A percentile compares a stretch with the other conserved stretches of the same genome.
Evolutionary conservation across 2,888 invertebrate genomes (phyloP).

Genomic region (Andrena dorsata): DNA sequence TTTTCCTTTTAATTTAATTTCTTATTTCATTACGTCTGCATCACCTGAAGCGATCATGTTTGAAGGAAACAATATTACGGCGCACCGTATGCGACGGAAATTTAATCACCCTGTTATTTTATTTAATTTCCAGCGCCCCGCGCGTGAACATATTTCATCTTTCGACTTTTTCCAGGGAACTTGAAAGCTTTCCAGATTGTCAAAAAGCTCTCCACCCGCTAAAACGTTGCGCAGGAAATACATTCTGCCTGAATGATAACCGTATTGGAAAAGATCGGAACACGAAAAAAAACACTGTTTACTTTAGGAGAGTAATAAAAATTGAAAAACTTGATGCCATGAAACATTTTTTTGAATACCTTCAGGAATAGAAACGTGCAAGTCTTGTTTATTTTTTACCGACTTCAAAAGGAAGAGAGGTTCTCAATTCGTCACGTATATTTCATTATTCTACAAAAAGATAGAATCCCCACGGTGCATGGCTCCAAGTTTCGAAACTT

Average conservation of each 20-base stretch:
- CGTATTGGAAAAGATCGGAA: neutral
- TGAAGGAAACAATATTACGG: neutral
- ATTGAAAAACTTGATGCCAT: too few species aligned
- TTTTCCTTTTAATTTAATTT: too few species aligned
- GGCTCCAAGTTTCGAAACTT: neutral
- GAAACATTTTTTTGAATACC: neutral
- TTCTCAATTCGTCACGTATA: too few species aligned
- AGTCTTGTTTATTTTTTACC: too few species aligned
- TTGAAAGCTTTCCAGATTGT: conserved; percentile 12
- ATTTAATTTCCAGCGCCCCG: neutral
- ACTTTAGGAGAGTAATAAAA: too few species aligned
- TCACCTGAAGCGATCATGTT: too few species aligned
- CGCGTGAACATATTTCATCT: neutral
- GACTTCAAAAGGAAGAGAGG: too few species aligned
- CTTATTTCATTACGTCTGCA: too few species aligned
- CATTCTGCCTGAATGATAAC: neutral
- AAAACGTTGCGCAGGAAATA: conserved; percentile 5
- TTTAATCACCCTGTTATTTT: neutral
- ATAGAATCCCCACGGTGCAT: neutral
- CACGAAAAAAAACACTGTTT: too few species aligned
- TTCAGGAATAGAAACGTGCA: too few species aligned
- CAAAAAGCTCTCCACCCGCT: neutral
- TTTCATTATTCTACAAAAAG: neutral
- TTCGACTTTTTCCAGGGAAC: neutral
- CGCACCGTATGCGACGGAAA: neutral